Base-by-base conservation (phyloP, 37 sponge, comb jelly and placozoan species). In the Hexactinellida sp. region DNA sequence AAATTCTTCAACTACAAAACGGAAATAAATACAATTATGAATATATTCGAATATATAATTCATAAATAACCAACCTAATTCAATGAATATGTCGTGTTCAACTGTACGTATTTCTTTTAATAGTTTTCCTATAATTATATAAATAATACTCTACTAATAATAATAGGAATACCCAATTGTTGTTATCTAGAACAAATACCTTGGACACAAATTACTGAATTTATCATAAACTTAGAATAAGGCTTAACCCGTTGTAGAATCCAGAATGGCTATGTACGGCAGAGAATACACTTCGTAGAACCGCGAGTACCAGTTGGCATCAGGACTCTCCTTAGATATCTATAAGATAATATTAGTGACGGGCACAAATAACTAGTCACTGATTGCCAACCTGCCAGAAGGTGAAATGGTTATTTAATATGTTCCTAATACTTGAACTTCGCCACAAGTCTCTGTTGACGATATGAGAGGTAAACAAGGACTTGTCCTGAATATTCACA, bases 381-480 rank as follows among this genome's bases (percentile, higher is more conserved):
- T 10, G 21, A 63, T 63, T 63, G 13, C 25, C 13, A 10, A 63
- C 76, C 76, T 63, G 76, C 76, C 76, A 63, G 3, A 63, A n/a
- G 13, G 76, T 32, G 76, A 63, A 63, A 47, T 47, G 9, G 76
- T 63, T 63, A 32, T n/a, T 1, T 10, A 63, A n/a, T 10, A 32
- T 7, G 3, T 63, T n/a, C 13, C 76, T 10, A 1, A 63, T n/a
- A 10, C 25, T 63, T 5, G 76, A 25, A 25, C 13, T n/a, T 32
- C 76, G 21, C 76, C 76, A 63, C 32, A 63, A 32, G 76, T 63
- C 76, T 28, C 76, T 63, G 76, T 63, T 63, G 76, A 63, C 13
- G 13, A 23, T 3, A 63, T 63, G 76, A 1, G 76, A 63, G 25
- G 3, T n/a, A 23, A 63, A 63, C 3, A 21, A 5, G 3, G 21